Conservation (phyloP, 2,113 vertebrate genomes). For the Macrotis lagotis region DNA sequence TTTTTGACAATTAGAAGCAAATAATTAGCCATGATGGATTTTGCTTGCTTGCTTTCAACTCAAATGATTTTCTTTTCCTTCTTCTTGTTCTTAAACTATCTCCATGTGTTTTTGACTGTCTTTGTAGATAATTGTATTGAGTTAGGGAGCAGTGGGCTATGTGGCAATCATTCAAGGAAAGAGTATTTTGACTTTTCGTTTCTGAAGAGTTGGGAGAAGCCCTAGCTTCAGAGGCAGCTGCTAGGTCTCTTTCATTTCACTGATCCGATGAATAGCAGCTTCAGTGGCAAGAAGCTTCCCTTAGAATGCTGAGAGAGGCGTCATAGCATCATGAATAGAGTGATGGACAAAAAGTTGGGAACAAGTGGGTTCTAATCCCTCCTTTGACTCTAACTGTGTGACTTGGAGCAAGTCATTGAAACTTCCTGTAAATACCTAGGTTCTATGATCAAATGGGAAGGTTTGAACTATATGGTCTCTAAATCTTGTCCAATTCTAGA, state of each 20-base stretch:
- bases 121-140: constrained; percentile 65
- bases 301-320: not conserved
- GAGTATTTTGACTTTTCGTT: constrained; percentile 12
- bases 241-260: not conserved
- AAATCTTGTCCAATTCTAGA: not conserved
- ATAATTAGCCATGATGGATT: constrained; percentile 84
- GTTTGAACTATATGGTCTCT: not conserved
- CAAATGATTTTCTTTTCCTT: constrained; percentile 40
- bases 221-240: not conserved
- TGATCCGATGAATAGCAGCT: not conserved
- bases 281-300: not conserved
- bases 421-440: not conserved
- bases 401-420: not conserved
- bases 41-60: constrained; percentile 71
- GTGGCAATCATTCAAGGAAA: constrained; percentile 6
- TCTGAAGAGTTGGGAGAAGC: not conserved
- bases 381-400: not conserved
- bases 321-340: not conserved
- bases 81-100: constrained; percentile 57
- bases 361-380: not conserved
- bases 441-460: not conserved
- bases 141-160: constrained; percentile 39
- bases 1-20: constrained; percentile 84
- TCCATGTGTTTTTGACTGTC: constrained; percentile 55
- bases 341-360: not conserved